These are phyloP conservation scores for Morpho achilles DNA, from an alignment of 2,888 invertebrate genomes.

Conservation along the genomic window DNA sequence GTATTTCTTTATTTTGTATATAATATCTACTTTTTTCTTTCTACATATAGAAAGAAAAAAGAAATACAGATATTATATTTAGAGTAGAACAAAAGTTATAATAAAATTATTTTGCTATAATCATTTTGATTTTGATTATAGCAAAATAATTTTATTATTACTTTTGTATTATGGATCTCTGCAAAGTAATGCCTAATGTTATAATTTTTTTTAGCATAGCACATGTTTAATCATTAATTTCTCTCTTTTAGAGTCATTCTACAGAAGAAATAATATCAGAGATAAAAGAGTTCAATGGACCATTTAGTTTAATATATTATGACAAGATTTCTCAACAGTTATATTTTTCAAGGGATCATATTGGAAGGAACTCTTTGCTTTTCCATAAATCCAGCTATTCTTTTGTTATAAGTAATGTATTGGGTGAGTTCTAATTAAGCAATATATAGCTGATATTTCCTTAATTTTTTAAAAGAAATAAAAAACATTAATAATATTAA, in stretches of 20 bases:
- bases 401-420: slow-evolving; percentile 75
- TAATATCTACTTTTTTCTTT: no score
- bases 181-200: no score
- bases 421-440: slow-evolving; percentile 46
- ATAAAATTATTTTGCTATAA: no score
- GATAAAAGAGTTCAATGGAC: slow-evolving; percentile 85
- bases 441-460: neutral
- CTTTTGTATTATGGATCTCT: no score
- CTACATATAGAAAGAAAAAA: no score
- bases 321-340: slow-evolving; percentile 77
- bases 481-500: neutral
- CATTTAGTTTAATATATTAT: slow-evolving; percentile 90
- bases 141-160: no score
- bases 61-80: no score
- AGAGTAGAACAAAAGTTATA: no score
- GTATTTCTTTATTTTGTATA: no score
- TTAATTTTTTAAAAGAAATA: neutral
- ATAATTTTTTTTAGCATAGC: neutral
- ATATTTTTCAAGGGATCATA: slow-evolving; percentile 91
- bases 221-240: slow-evolving; percentile 16
- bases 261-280: slow-evolving; percentile 54
- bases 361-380: slow-evolving; percentile 92
- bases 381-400: slow-evolving; percentile 67
- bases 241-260: slow-evolving; percentile 30
- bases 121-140: no score